Percentiles rank a stretch among this genome's conserved stretches.
phyloP scores from a whole-genome alignment of 2,113 vertebrate genomes.

The Dissostichus mawsoni region DNA sequence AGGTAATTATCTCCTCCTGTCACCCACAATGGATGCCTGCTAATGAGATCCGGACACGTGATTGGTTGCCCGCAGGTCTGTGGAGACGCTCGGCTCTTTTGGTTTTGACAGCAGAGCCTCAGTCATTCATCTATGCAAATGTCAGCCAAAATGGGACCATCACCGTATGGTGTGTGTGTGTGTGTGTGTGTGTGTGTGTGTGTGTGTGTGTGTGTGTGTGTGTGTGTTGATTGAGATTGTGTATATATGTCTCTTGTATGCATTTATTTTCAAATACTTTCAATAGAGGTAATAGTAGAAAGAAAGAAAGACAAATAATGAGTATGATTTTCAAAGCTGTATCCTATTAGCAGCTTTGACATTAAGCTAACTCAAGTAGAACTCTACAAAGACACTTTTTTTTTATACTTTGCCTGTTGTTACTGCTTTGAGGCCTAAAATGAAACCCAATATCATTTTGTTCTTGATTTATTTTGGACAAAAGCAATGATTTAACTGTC shows the following conservation, averaged over 20 bases:
- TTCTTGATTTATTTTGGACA: neutral
- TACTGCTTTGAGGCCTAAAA: constrained; percentile 5
- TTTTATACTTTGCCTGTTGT: neutral
- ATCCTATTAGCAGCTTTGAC: neutral
- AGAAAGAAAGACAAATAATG: neutral
- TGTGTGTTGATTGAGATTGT: neutral
- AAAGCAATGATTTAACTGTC: neutral
- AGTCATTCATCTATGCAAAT: constrained; percentile 97
- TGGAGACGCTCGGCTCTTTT: constrained; percentile 86
- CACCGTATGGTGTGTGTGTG: constrained; percentile 21
- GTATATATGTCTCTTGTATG: neutral
- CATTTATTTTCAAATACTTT: constrained; percentile 10
- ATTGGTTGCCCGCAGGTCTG: constrained; percentile 90
- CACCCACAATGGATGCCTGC: constrained; percentile 90
- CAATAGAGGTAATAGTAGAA: neutral
- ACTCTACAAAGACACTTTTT: no score
- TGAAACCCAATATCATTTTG: constrained; percentile 26
- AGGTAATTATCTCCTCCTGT: constrained; percentile 95
- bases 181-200: constrained; percentile 11
- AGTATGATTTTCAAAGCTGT: neutral
- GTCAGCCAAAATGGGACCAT: constrained; percentile 91
- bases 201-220: constrained; percentile 13
- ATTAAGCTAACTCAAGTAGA: no score
- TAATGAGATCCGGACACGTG: constrained; percentile 92
- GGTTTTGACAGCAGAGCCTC: constrained; percentile 92